phyloP scores from a whole-genome alignment of 2,888 invertebrate species.

The Trachelus iudaicus region DNA sequence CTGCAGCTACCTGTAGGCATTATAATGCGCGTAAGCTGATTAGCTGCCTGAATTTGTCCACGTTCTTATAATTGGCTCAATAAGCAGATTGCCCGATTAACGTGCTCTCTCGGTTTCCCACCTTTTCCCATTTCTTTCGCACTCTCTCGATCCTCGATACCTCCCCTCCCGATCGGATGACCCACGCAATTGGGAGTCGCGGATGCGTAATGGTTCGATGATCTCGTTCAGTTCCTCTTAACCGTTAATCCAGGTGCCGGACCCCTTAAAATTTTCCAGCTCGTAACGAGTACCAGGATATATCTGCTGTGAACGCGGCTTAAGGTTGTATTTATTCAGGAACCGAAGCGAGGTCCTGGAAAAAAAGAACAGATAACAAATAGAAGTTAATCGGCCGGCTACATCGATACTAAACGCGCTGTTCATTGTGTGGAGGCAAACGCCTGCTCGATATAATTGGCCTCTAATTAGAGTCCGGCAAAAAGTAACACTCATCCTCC shows the following conservation, averaged over 20 bases:
- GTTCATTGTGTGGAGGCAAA: constrained; percentile 56
- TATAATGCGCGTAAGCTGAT: constrained; percentile 61
- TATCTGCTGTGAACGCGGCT: constrained; percentile 32
- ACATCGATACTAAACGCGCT: constrained; percentile 54
- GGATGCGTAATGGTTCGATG: too few species aligned
- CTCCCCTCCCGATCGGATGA: neutral
- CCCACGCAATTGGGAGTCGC: neutral
- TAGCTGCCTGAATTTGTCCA: constrained; percentile 62
- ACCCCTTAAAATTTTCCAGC: neutral
- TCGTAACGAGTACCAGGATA: neutral
- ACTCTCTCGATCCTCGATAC: neutral
- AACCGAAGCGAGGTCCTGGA: constrained; percentile 32
- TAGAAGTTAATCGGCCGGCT: constrained; percentile 54
- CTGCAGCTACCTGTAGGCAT: constrained; percentile 51
- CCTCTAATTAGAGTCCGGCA: constrained; percentile 53
- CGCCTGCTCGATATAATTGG: constrained; percentile 60
- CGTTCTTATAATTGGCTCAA: constrained; percentile 60
- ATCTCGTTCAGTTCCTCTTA: neutral
- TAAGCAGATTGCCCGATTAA: constrained; percentile 46
- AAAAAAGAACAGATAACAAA: constrained; percentile 49
- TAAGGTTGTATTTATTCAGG: constrained; percentile 48
- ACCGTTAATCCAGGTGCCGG: neutral
- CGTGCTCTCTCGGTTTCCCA: constrained; percentile 24
- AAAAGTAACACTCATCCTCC: constrained; percentile 36
- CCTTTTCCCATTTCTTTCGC: constrained; percentile 13